These are phyloP conservation scores for Silurus glanis DNA, from an alignment of 2,113 vertebrate genomes.

Conservation along the genomic window DNA sequence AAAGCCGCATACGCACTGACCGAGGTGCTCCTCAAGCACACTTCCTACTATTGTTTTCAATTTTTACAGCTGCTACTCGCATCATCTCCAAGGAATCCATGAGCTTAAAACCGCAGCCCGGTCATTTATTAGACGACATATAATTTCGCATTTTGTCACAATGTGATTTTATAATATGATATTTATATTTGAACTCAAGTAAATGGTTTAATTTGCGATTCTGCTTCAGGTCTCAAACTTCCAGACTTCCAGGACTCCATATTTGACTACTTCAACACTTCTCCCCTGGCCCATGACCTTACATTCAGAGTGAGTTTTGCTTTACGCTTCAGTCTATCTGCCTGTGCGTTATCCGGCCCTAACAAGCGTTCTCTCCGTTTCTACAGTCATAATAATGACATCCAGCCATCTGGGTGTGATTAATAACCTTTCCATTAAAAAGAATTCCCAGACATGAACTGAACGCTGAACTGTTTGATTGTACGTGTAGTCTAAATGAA, in stretches of 20 bases:
- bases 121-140: neutral
- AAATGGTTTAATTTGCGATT: neutral
- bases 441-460: neutral
- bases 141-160: neutral
- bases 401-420: neutral
- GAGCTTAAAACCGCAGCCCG: neutral
- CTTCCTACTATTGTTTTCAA: slow-evolving; percentile 5
- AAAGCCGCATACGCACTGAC: slow-evolving; percentile 79
- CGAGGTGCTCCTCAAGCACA: slow-evolving; percentile 72
- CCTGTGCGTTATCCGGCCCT: slow-evolving; percentile 13
- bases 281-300: slow-evolving; percentile 90
- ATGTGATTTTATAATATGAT: neutral
- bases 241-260: slow-evolving; percentile 94
- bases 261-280: slow-evolving; percentile 97
- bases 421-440: slow-evolving; percentile 1
- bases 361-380: slow-evolving; percentile 24
- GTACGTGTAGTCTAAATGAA: neutral
- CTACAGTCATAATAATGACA: slow-evolving; percentile 24
- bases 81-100: neutral
- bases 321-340: neutral
- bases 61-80: neutral
- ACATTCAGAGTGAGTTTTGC: slow-evolving; percentile 87
- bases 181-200: neutral
- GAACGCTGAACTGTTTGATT: neutral
- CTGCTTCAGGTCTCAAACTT: slow-evolving; percentile 84